Evolutionary conservation across 1,140 invertebrate species (phyloP).

Genomic region (Andricus grossulariae): DNA sequence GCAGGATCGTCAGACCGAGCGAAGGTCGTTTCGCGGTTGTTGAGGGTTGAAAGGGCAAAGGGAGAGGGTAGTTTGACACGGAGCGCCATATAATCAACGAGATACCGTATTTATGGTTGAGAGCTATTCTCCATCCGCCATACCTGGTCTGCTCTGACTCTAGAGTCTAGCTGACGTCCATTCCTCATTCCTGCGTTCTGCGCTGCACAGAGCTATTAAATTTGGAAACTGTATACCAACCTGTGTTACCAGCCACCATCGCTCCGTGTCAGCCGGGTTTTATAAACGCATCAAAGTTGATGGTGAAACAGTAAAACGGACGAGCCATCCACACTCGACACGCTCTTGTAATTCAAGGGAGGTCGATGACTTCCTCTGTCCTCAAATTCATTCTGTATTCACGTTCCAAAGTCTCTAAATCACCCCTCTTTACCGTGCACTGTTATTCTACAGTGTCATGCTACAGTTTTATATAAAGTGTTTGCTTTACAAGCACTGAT

Average conservation of each 20-base stretch:
- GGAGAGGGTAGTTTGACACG: constrained; percentile 59
- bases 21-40: constrained; percentile 16
- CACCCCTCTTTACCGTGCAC: neutral
- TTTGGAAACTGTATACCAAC: constrained; percentile 70
- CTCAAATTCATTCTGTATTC: constrained; percentile 38
- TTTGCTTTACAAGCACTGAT: too few relatives aligned
- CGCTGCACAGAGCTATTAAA: constrained; percentile 69
- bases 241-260: constrained; percentile 44
- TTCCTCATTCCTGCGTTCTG: constrained; percentile 63
- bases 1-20: neutral
- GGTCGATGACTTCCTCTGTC: constrained; percentile 41
- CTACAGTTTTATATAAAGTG: too few relatives aligned
- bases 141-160: constrained; percentile 47
- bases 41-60: constrained; percentile 19
- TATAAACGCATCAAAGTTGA: constrained; percentile 71
- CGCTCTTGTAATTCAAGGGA: constrained; percentile 56
- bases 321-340: constrained; percentile 36
- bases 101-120: constrained; percentile 62
- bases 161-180: constrained; percentile 52
- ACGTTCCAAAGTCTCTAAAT: neutral
- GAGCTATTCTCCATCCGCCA: constrained; percentile 51
- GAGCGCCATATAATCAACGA: constrained; percentile 66
- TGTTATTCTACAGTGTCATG: too few relatives aligned
- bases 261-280: constrained; percentile 56
- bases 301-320: constrained; percentile 51